Evolutionary conservation across 2,797 vertebrate species (phyloP), one percentile per base, ranked within the genome.

Genomic region (Galaxias olidus): DNA sequence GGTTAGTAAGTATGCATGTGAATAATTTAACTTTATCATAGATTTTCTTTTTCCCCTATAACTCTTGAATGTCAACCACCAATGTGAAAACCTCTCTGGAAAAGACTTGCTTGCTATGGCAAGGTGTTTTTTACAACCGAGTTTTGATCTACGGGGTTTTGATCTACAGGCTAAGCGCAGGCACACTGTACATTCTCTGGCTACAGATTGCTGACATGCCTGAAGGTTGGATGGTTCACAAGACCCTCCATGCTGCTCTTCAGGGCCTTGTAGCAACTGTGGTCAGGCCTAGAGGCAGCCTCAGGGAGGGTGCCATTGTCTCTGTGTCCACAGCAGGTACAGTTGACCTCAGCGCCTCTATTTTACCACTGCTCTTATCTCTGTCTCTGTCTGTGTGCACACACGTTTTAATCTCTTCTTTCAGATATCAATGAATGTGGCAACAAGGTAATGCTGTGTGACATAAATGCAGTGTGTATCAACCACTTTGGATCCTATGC

Each of bases 381-480:
- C n/a, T n/a, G n/a, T n/a, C n/a, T n/a, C 30, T 46, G 8, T 52
- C 50, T 66, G 49, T 69, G 43, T 65, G 9, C 55, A 9, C 19
- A 43, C 17, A 8, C 60, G 10, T 47, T 58, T 30, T 52, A 10
- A 15, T 9, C n/a, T 4, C 48, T 10, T 20, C 9, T 15, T 17
- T 47, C 69, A 92, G 91, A 93, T 67, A 80, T 93, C 1, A 86
- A 92, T 30, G 92, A 92, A 73, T 93, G 92, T n/a, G 82, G 79
- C 20, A 89, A 88, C 6, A 87, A 87, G 54, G 59, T 92, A 78
- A 71, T 77, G 20, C 72, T 83, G 64, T 93, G 92, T 14, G 90
- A 90, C 18, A 0, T 56, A 0, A 80, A 91, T 4, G 88, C 92
- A 0, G 89, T 90, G 65, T 93, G 92, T 13, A 59, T 83, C 55